Conservation (phyloP, 2,888 invertebrate genomes). For the Zygaena filipendulae region DNA sequence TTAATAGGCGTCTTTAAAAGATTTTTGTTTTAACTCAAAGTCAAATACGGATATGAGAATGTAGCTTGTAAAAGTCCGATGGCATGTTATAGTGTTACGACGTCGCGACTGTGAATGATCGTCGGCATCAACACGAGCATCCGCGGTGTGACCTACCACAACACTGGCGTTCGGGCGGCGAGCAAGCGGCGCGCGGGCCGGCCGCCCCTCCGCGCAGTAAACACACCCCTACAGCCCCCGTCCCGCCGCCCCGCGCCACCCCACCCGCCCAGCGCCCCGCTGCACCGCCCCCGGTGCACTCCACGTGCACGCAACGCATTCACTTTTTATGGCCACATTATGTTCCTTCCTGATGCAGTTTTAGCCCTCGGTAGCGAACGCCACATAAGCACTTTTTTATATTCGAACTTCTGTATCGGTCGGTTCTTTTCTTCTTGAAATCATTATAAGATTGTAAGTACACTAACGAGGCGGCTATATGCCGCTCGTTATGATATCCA, state of each 20-base stretch:
- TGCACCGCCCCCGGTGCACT: slow-evolving; percentile 37
- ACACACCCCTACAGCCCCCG: slow-evolving; percentile 45
- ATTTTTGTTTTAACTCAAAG: slow-evolving; percentile 12
- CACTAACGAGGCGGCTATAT: too few relatives aligned
- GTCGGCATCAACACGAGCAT: slow-evolving; percentile 38
- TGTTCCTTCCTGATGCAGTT: slow-evolving; percentile 56
- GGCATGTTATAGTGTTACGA: slow-evolving; percentile 46
- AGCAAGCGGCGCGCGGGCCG: slow-evolving; percentile 29
- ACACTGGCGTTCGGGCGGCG: slow-evolving; percentile 59
- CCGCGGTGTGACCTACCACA: slow-evolving; percentile 72
- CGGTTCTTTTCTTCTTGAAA: slow-evolving; percentile 48
- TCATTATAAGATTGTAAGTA: too few relatives aligned
- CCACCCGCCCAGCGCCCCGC: slow-evolving; percentile 20
- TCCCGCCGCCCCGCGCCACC: slow-evolving; percentile 16
- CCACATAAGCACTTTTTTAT: slow-evolving; percentile 65
- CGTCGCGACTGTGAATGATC: slow-evolving; percentile 46
- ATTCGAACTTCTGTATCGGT: slow-evolving; percentile 49
- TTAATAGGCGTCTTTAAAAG: slow-evolving; percentile 18
- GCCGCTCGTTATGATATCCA: too few relatives aligned
- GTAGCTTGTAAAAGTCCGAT: too few relatives aligned
- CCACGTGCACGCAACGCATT: slow-evolving; percentile 64
- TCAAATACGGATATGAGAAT: too few relatives aligned
- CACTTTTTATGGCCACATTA: slow-evolving; percentile 62
- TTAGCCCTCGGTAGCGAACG: slow-evolving; percentile 48
- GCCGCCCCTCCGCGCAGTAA: slow-evolving; percentile 54